Conservation (phyloP, 2,113 vertebrate genomes). For the Myiozetetes cayanensis region DNA sequence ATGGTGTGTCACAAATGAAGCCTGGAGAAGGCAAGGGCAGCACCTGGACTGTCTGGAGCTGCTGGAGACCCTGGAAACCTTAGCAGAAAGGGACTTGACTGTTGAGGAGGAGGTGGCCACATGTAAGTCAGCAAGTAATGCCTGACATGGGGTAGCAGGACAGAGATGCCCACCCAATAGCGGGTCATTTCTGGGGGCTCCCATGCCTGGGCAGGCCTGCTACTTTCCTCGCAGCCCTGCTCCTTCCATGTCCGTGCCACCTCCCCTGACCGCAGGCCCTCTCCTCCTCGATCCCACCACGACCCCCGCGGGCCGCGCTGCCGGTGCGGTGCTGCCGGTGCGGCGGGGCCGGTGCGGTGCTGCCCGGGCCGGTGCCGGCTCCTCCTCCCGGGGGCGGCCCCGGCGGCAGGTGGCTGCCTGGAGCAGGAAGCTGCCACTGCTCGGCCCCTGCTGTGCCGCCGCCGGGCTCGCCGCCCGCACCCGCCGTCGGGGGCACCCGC, state of each 20-base stretch:
- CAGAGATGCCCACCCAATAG: fast-evolving
- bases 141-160: fast-evolving
- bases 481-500: background rate
- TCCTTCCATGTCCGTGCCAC: too few relatives aligned
- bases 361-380: background rate
- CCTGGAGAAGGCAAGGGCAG: background rate
- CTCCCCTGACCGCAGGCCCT: background rate
- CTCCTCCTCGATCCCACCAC: background rate
- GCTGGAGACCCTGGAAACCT: background rate
- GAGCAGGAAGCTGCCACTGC: constrained; percentile 76
- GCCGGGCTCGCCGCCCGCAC: background rate
- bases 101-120: background rate
- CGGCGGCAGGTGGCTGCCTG: constrained; percentile 67
- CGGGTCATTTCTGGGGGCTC: fast-evolving
- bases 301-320: background rate
- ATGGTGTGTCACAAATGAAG: fast-evolving
- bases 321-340: background rate
- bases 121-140: fast-evolving
- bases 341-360: background rate
- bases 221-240: fast-evolving
- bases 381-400: constrained; percentile 57
- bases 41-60: background rate
- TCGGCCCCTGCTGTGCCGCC: background rate
- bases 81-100: background rate
- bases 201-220: fast-evolving